phyloP scores from a whole-genome alignment of 2,113 vertebrate genomes.

The Phylloscopus trochiloides region DNA sequence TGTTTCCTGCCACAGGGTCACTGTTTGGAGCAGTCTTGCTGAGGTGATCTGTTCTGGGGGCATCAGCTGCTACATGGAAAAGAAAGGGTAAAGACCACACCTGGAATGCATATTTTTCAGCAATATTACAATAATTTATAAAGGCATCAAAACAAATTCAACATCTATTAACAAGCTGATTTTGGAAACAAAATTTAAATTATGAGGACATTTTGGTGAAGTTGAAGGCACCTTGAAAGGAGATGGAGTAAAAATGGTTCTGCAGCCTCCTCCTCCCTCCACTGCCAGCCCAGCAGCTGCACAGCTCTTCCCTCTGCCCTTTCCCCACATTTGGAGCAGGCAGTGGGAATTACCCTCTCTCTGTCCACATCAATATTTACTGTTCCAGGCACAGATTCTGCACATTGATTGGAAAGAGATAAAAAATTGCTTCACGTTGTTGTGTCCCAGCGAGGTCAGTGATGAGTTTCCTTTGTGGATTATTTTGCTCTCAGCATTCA shows the following conservation, averaged over 20 bases:
- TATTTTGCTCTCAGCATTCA: not conserved
- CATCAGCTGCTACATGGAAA: fast-evolving
- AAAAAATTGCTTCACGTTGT: not conserved
- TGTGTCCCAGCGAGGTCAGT: not conserved
- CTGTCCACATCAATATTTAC: not conserved
- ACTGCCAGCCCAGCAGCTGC: not conserved
- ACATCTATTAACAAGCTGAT: slow-evolving; percentile 34
- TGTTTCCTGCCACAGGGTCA: not conserved
- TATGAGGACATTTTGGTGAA: not conserved
- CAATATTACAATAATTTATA: slow-evolving; percentile 63
- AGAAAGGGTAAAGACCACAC: not conserved
- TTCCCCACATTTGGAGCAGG: not conserved
- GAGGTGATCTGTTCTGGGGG: not conserved
- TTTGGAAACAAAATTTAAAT: not conserved
- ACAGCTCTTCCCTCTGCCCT: not conserved
- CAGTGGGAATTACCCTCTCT: not conserved
- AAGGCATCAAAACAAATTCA: slow-evolving; percentile 41
- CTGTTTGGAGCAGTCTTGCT: not conserved
- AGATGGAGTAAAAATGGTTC: not conserved
- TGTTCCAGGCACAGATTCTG: not conserved
- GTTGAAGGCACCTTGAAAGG: slow-evolving; percentile 54
- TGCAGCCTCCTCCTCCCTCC: not conserved
- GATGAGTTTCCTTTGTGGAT: not conserved
- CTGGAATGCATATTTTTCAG: not conserved
- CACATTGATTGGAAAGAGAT: not conserved